Evolutionary conservation across 2,113 vertebrate genomes (phyloP).

Genomic region (Austrofundulus limnaeus): DNA sequence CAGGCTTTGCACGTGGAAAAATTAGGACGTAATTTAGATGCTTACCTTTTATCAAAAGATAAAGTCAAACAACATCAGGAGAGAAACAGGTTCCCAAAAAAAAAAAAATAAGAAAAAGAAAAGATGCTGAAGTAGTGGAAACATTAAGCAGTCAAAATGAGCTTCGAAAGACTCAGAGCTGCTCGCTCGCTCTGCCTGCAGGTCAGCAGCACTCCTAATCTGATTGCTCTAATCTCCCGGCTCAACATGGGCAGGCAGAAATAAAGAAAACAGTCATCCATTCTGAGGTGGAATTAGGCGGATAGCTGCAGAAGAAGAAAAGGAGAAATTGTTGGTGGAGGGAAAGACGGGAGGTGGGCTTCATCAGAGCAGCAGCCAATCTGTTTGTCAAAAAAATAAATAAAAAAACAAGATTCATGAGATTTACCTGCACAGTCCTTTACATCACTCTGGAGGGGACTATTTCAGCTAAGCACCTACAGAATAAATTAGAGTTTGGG

Average conservation of each 20-base stretch:
- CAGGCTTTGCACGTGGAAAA: background rate
- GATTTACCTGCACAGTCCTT: slow-evolving; percentile 12
- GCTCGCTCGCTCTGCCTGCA: slow-evolving; percentile 56
- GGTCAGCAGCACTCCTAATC: slow-evolving; percentile 83
- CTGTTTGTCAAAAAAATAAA: slow-evolving; percentile 14
- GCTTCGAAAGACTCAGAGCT: slow-evolving; percentile 40
- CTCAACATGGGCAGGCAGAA: slow-evolving; percentile 76
- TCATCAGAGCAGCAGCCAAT: slow-evolving; percentile 6
- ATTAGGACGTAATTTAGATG: background rate
- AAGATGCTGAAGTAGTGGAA: slow-evolving; percentile 30
- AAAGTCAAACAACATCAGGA: slow-evolving; percentile 48
- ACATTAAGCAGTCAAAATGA: slow-evolving; percentile 43
- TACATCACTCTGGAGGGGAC: background rate
- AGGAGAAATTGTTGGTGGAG: background rate
- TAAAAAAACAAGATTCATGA: slow-evolving; percentile 6
- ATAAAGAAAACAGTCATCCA: slow-evolving; percentile 66
- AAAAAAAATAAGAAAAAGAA: no score
- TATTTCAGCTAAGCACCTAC: background rate
- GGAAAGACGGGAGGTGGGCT: background rate
- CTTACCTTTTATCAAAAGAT: slow-evolving; percentile 66
- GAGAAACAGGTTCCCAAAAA: slow-evolving; percentile 32
- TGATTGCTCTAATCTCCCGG: slow-evolving; percentile 93
- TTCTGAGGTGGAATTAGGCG: slow-evolving; percentile 67
- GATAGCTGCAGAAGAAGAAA: slow-evolving; percentile 10
- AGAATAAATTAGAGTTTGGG: slow-evolving; percentile 21